phyloP scores from a whole-genome alignment of 2,888 invertebrate genomes.

The Agonopterix arenella region DNA sequence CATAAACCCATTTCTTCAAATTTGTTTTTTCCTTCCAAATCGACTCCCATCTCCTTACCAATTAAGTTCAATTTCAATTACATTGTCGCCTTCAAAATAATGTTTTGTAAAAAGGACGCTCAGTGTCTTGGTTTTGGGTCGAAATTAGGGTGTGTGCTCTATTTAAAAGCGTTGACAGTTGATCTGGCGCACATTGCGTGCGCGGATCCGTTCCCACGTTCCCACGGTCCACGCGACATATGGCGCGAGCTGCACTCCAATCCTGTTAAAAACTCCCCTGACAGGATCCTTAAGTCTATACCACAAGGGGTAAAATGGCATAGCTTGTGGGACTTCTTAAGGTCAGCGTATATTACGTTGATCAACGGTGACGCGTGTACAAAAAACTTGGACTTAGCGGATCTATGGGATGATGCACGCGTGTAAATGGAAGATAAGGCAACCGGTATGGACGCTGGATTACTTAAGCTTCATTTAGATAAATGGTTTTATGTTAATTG shows the following conservation, averaged over 20 bases:
- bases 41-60: background rate
- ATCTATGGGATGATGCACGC: conserved; percentile 52
- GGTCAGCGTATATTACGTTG: conserved; percentile 25
- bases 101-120: conserved; percentile 31
- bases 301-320: too few relatives aligned
- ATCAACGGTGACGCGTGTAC: conserved; percentile 70
- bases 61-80: conserved; percentile 7
- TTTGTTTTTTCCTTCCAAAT: conserved; percentile 10
- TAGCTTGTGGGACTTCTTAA: too few relatives aligned
- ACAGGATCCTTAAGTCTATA: too few relatives aligned
- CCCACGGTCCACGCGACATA: conserved; percentile 73
- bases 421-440: conserved; percentile 42
- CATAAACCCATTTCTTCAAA: conserved; percentile 28
- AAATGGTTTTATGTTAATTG: too few relatives aligned
- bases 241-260: conserved; percentile 59
- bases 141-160: conserved; percentile 19
- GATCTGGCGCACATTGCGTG: conserved; percentile 65
- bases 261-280: too few relatives aligned
- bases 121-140: conserved; percentile 16
- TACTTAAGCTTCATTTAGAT: background rate
- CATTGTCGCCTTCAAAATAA: conserved; percentile 6
- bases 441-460: conserved; percentile 29
- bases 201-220: conserved; percentile 66
- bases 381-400: conserved; percentile 69
- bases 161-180: conserved; percentile 38